Percentiles rank a stretch among this genome's conserved stretches.
phyloP scores from a whole-genome alignment of 2,113 vertebrate genomes.

The Gadus chalcogrammus region DNA sequence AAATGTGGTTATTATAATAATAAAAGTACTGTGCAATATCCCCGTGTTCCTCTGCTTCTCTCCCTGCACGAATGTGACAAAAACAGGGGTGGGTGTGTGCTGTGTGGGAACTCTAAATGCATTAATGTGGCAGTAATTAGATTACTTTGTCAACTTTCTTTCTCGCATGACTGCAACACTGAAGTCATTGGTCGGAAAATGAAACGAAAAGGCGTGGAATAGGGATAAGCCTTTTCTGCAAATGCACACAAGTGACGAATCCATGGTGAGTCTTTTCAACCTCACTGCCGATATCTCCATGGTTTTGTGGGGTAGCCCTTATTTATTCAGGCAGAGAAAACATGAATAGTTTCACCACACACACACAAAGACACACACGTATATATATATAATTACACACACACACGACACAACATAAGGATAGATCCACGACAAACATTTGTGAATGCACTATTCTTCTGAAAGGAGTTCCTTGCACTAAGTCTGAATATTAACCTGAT shows the following conservation, averaged over 20 bases:
- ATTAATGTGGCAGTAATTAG: slow-evolving; percentile 23
- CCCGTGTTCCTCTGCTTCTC: slow-evolving; percentile 10
- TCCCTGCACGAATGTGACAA: slow-evolving; percentile 11
- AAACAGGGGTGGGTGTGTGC: slow-evolving; percentile 16
- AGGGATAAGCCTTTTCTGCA: slow-evolving; percentile 9
- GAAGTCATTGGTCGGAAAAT: neutral
- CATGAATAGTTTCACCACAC: neutral
- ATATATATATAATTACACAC: neutral
- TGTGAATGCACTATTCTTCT: neutral
- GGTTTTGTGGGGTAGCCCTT: slow-evolving; percentile 26
- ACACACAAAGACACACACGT: neutral
- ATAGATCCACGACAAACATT: neutral
- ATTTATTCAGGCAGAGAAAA: slow-evolving; percentile 12
- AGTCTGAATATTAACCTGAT: no score
- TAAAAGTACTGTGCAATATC: slow-evolving; percentile 43
- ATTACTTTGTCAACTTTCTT: slow-evolving; percentile 19
- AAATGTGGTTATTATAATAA: slow-evolving; percentile 6
- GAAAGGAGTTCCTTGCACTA: no score
- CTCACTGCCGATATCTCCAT: slow-evolving; percentile 20
- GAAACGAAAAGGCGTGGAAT: neutral
- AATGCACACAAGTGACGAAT: slow-evolving; percentile 20
- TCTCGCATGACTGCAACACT: slow-evolving; percentile 5
- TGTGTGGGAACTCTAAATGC: slow-evolving; percentile 7
- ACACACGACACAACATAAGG: no score
- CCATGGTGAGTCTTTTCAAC: slow-evolving; percentile 34